A percentile compares a stretch with the other conserved stretches of the same genome.
These are phyloP conservation scores for Zaprionus camerounensis DNA, from an alignment of 1,140 invertebrate genomes.

Conservation along the genomic window DNA sequence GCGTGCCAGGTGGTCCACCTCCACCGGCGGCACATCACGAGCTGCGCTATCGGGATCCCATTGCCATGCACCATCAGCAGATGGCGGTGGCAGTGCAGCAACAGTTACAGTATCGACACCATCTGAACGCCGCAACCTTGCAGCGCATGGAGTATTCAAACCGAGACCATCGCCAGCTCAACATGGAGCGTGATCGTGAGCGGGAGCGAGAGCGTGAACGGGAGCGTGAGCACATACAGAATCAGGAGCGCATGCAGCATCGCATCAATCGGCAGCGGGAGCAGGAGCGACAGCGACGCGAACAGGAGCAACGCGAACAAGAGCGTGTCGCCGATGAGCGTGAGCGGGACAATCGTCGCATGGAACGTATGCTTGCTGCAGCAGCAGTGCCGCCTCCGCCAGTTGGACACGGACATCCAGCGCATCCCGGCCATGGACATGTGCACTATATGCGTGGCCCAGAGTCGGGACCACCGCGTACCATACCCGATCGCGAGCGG, in stretches of 20 bases:
- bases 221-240: conserved; percentile 57
- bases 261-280: conserved; percentile 71
- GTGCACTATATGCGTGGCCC: conserved; percentile 70
- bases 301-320: conserved; percentile 82
- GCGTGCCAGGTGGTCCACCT: conserved; percentile 15
- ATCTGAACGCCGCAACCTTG: conserved; percentile 55
- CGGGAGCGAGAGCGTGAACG: conserved; percentile 59
- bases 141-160: conserved; percentile 70
- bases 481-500: conserved; percentile 78
- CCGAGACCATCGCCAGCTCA: conserved; percentile 64
- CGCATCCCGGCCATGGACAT: conserved; percentile 51
- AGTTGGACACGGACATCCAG: not conserved
- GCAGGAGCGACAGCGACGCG: conserved; percentile 74
- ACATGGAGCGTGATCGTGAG: conserved; percentile 66
- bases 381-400: conserved; percentile 38
- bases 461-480: conserved; percentile 72
- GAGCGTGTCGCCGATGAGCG: conserved; percentile 75
- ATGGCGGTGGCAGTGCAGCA: conserved; percentile 80
- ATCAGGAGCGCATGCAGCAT: conserved; percentile 68
- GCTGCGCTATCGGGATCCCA: conserved; percentile 68
- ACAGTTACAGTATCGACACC: conserved; percentile 70
- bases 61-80: conserved; percentile 84
- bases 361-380: conserved; percentile 65
- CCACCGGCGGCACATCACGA: conserved; percentile 68
- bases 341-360: conserved; percentile 74